These are phyloP conservation scores for Microcebus murinus DNA, from an alignment of 2,113 vertebrate species.

Conservation along the genomic window DNA sequence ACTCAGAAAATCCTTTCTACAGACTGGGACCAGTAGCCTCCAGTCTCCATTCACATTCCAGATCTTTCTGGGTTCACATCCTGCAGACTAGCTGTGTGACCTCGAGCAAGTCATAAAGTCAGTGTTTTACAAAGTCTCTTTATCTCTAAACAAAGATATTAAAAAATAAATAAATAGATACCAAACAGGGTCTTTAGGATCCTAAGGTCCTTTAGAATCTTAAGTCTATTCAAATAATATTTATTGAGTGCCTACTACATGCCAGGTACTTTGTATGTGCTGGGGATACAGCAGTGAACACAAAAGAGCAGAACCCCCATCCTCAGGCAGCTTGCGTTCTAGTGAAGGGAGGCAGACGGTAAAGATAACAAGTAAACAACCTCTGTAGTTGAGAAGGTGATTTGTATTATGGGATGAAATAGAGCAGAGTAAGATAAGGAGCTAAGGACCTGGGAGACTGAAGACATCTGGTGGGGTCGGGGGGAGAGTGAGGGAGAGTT, in stretches of 20 bases:
- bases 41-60: background rate
- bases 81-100: background rate
- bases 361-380: background rate
- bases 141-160: background rate
- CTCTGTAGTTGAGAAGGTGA: background rate
- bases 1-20: background rate
- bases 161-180: no score
- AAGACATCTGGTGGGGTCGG: background rate
- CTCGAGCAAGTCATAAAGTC: background rate
- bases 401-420: background rate
- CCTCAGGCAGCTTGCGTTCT: background rate
- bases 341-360: background rate
- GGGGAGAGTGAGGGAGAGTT: no score
- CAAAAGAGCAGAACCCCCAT: background rate
- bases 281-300: background rate
- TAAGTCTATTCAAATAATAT: background rate
- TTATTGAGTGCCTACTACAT: background rate
- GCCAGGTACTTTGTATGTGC: background rate
- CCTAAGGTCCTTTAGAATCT: background rate
- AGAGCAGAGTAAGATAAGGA: background rate
- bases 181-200: background rate
- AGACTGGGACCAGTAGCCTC: background rate
- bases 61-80: background rate
- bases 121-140: background rate
- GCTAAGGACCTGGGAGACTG: background rate